phyloP scores from a whole-genome alignment of 2,888 invertebrate species.

The Globia sparganii region DNA sequence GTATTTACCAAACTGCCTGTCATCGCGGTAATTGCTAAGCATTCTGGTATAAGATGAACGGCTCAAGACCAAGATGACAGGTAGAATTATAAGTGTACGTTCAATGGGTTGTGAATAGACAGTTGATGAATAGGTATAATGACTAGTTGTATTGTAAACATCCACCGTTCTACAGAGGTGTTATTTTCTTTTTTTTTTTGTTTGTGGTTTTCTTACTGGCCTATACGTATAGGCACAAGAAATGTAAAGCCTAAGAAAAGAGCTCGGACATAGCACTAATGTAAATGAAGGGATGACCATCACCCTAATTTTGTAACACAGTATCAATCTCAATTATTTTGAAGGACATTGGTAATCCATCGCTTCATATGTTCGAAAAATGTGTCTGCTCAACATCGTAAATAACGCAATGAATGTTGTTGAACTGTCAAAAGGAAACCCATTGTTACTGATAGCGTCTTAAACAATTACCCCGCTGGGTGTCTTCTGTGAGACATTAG shows the following conservation, averaged over 20 bases:
- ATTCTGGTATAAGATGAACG: constrained; percentile 35
- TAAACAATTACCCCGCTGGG: no score
- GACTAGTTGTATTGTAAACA: constrained; percentile 5
- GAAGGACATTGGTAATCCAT: not conserved
- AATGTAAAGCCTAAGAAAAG: not conserved
- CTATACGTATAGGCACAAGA: not conserved
- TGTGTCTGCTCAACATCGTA: no score
- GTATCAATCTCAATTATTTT: not conserved
- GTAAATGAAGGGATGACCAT: no score
- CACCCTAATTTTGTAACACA: not conserved
- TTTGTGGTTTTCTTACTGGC: not conserved
- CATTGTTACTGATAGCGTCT: no score
- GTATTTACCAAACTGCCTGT: constrained; percentile 24
- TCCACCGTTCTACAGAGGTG: not conserved
- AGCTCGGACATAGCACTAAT: not conserved
- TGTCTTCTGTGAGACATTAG: no score
- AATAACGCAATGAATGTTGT: no score
- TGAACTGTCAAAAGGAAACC: no score
- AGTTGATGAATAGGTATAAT: constrained; percentile 47
- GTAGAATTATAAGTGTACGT: constrained; percentile 47
- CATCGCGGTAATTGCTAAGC: constrained; percentile 47
- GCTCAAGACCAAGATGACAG: constrained; percentile 41
- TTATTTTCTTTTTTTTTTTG: not conserved
- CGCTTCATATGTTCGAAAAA: not conserved
- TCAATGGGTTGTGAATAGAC: constrained; percentile 25